Evolutionary conservation across 2,888 invertebrate species (phyloP).

Genomic region (Oasisia sp.): DNA sequence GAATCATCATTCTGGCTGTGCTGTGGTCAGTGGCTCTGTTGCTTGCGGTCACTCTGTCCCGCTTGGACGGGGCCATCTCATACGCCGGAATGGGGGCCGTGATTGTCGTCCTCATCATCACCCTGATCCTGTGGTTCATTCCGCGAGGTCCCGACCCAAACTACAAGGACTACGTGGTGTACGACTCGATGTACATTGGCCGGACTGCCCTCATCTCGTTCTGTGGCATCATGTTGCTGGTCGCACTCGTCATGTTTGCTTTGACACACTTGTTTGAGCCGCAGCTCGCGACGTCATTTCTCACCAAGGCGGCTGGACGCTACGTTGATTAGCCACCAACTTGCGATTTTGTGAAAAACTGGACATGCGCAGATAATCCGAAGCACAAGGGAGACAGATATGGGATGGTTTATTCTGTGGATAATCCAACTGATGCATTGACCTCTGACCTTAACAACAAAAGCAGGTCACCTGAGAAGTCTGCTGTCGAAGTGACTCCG

Average conservation of each 20-base stretch:
- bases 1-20: slow-evolving; percentile 53
- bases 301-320: not conserved
- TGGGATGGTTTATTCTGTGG: not conserved
- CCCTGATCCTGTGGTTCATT: slow-evolving; percentile 40
- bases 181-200: slow-evolving; percentile 34
- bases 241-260: slow-evolving; percentile 30
- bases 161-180: slow-evolving; percentile 30
- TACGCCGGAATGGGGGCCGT: slow-evolving; percentile 33
- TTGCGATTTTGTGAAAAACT: not conserved
- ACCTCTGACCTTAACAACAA: no score
- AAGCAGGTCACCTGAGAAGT: no score
- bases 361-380: not conserved
- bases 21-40: slow-evolving; percentile 54
- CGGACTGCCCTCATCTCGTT: slow-evolving; percentile 38
- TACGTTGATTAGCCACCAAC: not conserved
- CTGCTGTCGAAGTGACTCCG: no score
- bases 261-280: slow-evolving; percentile 38
- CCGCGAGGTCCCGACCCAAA: slow-evolving; percentile 33
- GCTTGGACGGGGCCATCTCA: slow-evolving; percentile 49
- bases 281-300: slow-evolving; percentile 19
- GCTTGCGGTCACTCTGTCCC: slow-evolving; percentile 50
- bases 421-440: no score
- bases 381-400: not conserved
- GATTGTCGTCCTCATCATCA: slow-evolving; percentile 37
- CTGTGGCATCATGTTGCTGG: slow-evolving; percentile 34